A percentile compares a stretch with the other conserved stretches of the same genome.
These are phyloP conservation scores for Cherax destructor DNA, from an alignment of 1,140 invertebrate species.

Conservation along the genomic window DNA sequence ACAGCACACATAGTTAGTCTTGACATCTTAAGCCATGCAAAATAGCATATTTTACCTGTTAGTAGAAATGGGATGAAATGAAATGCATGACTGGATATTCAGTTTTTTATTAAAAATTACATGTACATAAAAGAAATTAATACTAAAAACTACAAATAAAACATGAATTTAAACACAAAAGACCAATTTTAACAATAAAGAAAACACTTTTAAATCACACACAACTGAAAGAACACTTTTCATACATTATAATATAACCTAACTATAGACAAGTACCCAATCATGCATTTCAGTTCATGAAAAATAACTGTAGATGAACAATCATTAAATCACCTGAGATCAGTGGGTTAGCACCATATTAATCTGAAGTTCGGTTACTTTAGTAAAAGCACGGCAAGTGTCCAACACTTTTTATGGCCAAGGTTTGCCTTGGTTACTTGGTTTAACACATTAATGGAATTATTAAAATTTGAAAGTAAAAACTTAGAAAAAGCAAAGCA, in stretches of 20 bases:
- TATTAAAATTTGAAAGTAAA: background rate
- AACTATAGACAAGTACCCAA: background rate
- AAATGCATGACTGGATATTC: conserved; percentile 23
- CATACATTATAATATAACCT: background rate
- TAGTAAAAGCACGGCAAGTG: background rate
- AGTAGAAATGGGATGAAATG: conserved; percentile 25
- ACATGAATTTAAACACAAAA: too few species aligned
- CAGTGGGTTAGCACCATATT: conserved; percentile 29
- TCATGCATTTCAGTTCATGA: conserved; percentile 11
- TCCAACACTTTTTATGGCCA: too few species aligned
- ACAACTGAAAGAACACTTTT: background rate
- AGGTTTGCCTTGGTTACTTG: too few species aligned
- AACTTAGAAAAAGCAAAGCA: background rate
- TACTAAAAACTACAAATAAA: background rate
- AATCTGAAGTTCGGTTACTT: conserved; percentile 19
- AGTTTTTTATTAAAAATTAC: conserved; percentile 24
- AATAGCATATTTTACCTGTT: background rate
- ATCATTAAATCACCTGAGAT: conserved; percentile 33
- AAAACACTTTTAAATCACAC: background rate
- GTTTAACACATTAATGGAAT: too few species aligned
- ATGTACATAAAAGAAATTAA: background rate
- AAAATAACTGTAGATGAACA: background rate
- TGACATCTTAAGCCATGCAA: background rate
- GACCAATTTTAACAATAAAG: background rate
- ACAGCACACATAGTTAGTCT: too few species aligned